Percentiles rank a stretch among this genome's conserved stretches.
Evolutionary conservation across 1,140 invertebrate genomes (phyloP).

Genomic region (Drosophila rhopaloa): DNA sequence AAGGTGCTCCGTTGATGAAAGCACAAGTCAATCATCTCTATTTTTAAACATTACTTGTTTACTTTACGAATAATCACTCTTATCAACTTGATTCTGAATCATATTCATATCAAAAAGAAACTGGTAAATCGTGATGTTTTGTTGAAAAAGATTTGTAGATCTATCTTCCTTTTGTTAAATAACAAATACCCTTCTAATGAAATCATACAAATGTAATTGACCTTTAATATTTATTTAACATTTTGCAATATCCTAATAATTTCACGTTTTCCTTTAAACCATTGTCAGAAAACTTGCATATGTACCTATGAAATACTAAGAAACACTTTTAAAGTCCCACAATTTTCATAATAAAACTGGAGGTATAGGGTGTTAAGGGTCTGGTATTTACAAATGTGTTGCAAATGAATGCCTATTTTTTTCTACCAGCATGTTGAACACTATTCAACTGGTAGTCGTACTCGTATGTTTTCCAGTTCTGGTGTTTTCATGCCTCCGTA

Average conservation of each 20-base stretch:
- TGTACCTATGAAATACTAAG: neutral
- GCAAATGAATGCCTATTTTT: slow-evolving; percentile 29
- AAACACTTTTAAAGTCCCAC: neutral
- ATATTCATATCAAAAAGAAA: neutral
- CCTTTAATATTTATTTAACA: too few species aligned
- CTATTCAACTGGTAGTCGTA: slow-evolving; percentile 51
- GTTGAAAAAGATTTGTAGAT: neutral
- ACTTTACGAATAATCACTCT: slow-evolving; percentile 23
- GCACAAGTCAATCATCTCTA: slow-evolving; percentile 27
- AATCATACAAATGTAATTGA: too few species aligned
- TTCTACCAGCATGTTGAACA: slow-evolving; percentile 25
- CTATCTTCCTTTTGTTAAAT: too few species aligned
- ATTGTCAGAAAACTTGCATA: neutral
- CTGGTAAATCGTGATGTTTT: slow-evolving; percentile 1
- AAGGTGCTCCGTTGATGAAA: neutral
- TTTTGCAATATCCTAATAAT: too few species aligned
- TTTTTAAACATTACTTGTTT: slow-evolving; percentile 11
- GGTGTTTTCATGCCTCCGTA: slow-evolving; percentile 22
- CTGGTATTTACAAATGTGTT: slow-evolving; percentile 16
- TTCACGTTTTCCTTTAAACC: neutral
- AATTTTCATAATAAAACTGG: neutral
- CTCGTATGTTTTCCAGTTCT: slow-evolving; percentile 35
- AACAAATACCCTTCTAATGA: too few species aligned
- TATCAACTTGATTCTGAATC: slow-evolving; percentile 16
- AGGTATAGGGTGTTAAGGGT: slow-evolving; percentile 6